These are phyloP conservation scores for Leptopilina drosophilae DNA, from an alignment of 2,888 invertebrate species.

Conservation along the genomic window DNA sequence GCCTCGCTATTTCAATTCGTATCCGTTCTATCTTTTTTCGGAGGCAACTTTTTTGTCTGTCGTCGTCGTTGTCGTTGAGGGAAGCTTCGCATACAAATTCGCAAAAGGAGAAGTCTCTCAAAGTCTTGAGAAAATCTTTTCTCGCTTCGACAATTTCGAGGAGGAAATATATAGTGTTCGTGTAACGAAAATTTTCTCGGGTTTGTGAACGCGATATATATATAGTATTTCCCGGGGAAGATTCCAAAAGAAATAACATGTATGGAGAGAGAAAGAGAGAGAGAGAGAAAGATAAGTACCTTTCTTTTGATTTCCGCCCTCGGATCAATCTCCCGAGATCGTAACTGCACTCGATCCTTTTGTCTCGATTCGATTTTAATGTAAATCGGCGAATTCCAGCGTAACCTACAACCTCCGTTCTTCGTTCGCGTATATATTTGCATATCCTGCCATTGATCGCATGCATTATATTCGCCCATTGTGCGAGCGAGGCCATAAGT, in stretches of 20 bases:
- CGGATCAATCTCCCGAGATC: slow-evolving; percentile 23
- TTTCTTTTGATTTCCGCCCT: slow-evolving; percentile 16
- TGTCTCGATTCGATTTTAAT: slow-evolving; percentile 36
- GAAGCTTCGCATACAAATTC: slow-evolving; percentile 32
- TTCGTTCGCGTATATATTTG: slow-evolving; percentile 1
- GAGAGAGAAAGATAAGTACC: neutral
- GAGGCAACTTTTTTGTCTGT: slow-evolving; percentile 18
- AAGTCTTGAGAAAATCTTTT: slow-evolving; percentile 13
- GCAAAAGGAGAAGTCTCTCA: slow-evolving; percentile 13
- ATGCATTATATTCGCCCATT: slow-evolving; percentile 33
- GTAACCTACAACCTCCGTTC: slow-evolving; percentile 31
- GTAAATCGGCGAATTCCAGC: slow-evolving; percentile 16
- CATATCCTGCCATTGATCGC: slow-evolving; percentile 38
- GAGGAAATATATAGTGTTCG: slow-evolving; percentile 14
- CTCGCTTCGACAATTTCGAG: slow-evolving; percentile 25
- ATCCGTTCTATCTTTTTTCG: slow-evolving; percentile 21
- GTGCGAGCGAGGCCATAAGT: slow-evolving; percentile 15
- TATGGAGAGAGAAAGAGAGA: no score
- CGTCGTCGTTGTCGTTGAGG: neutral
- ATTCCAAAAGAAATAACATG: neutral
- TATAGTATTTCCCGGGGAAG: neutral
- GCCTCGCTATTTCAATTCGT: slow-evolving; percentile 20
- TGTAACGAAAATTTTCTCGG: slow-evolving; percentile 19
- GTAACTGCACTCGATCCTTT: slow-evolving; percentile 21
- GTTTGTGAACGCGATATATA: neutral